A percentile compares a stretch with the other conserved stretches of the same genome.
These are phyloP conservation scores for Anoplophora glabripennis DNA, from an alignment of 1,140 invertebrate genomes.

Conservation along the genomic window DNA sequence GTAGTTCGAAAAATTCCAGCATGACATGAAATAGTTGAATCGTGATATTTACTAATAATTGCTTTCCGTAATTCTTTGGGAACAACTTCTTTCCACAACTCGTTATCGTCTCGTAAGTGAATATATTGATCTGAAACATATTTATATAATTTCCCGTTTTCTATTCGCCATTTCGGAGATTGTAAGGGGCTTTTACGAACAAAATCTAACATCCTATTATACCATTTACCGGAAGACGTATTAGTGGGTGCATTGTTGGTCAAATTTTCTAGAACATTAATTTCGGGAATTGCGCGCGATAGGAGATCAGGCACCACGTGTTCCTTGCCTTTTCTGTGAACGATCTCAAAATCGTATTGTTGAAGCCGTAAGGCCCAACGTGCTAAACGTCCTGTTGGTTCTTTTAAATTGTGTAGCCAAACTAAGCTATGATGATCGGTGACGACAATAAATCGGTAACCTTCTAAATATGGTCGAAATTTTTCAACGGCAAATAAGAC, in stretches of 20 bases:
- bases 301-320: conserved; percentile 25
- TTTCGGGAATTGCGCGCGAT: conserved; percentile 11
- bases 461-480: conserved; percentile 48
- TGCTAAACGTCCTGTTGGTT: conserved; percentile 47
- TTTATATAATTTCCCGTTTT: conserved; percentile 21
- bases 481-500: conserved; percentile 50
- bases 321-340: conserved; percentile 44
- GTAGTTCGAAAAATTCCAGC: conserved; percentile 38
- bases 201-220: conserved; percentile 7
- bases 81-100: conserved; percentile 36
- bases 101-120: neutral
- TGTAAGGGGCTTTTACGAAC: conserved; percentile 20
- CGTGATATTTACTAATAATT: conserved; percentile 21
- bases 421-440: conserved; percentile 52
- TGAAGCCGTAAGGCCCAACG: conserved; percentile 50
- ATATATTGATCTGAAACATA: neutral
- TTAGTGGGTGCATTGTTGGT: no score
- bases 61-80: conserved; percentile 18
- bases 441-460: conserved; percentile 48
- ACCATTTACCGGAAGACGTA: conserved; percentile 10
- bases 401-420: conserved; percentile 50
- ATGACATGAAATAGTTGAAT: conserved; percentile 25
- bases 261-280: neutral
- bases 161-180: conserved; percentile 17
- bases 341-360: conserved; percentile 47